Percentiles rank a stretch among this genome's conserved stretches.
Evolutionary conservation across 2,113 vertebrate genomes (phyloP).

Genomic region (Corythornis madagascariensis): DNA sequence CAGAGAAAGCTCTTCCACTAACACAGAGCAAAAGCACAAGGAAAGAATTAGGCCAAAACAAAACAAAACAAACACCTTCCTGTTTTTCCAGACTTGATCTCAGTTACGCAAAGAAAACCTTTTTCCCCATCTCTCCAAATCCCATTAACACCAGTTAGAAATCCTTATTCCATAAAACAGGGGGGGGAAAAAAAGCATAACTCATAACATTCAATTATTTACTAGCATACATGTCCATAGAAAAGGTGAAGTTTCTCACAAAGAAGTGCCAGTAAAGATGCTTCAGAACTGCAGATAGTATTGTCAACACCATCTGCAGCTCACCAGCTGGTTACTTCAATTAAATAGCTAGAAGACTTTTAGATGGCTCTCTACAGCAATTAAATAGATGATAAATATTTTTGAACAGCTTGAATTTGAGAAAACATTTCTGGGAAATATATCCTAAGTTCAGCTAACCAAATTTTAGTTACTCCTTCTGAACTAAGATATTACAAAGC

Average conservation of each 20-base stretch:
- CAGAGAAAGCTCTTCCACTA: background rate
- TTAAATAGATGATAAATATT: conserved; percentile 78
- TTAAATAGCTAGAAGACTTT: conserved; percentile 59
- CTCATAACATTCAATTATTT: background rate
- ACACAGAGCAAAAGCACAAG: background rate
- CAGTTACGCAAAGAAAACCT: background rate
- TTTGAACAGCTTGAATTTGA: conserved; percentile 76
- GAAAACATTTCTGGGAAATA: background rate
- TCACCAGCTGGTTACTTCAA: conserved; percentile 79
- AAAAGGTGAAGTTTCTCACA: background rate
- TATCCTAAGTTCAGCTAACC: background rate
- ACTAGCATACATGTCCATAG: background rate
- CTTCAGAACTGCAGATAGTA: conserved; percentile 15
- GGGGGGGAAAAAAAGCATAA: background rate
- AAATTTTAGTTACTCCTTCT: background rate
- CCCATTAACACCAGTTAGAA: background rate
- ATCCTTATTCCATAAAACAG: background rate
- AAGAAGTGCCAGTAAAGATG: background rate
- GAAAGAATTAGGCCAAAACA: background rate
- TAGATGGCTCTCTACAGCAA: conserved; percentile 77
- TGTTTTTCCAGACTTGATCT: background rate
- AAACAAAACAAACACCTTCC: background rate
- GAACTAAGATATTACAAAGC: background rate
- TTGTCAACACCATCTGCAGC: conserved; percentile 76
- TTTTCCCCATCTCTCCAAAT: background rate